Evolutionary conservation across 2,113 vertebrate species (phyloP), one percentile per base, ranked within the genome.

Genomic region (Chloebia gouldiae): DNA sequence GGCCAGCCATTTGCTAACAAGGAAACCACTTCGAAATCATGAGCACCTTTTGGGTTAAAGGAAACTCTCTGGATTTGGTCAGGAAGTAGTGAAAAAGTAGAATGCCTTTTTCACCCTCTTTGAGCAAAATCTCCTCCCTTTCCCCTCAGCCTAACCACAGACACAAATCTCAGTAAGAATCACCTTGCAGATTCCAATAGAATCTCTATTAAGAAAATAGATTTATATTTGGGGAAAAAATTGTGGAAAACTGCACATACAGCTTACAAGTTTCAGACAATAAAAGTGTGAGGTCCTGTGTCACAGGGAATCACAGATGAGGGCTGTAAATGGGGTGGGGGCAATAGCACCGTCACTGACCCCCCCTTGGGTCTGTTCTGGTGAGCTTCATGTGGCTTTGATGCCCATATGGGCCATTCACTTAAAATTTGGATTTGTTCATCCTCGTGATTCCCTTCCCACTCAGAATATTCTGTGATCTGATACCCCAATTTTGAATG

Each of bases 361-460:
- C 12, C 22, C 14, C 7, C 31, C 18, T 9, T 11, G 6, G 22
- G n/a, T 72, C 45, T n/a, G 15, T 19, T 57, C 37, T 57, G 44
- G 6, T 1, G 2, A 78, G 19, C 22, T 90, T 50, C 73, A 30
- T 0, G 0, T 37, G 47, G 31, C 15, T 42, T 70, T 68, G 27
- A 42, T 42, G 10, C 54, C 49, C 35, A 45, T 23, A 3, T 28
- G 13, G 25, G 22, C 15, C 49, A 23, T 7, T 35, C 35, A 28
- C 4, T 49, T 11, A 20, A 0, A 1, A 37, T 14, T 3, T 69
- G 56, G 25, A 11, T 18, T 47, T 3, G 0, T 3, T 56, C 15
- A 28, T 77, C 22, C 49, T 49, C 0, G 0, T 69, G 47, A 39
- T 8, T 56, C 35, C 15, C 63, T 42, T 47, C 25, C 40, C 69